A percentile compares a stretch with the other conserved stretches of the same genome.
Conservation (phyloP, 2,888 invertebrate genomes). For the Acanthacorydalis orientalis region DNA sequence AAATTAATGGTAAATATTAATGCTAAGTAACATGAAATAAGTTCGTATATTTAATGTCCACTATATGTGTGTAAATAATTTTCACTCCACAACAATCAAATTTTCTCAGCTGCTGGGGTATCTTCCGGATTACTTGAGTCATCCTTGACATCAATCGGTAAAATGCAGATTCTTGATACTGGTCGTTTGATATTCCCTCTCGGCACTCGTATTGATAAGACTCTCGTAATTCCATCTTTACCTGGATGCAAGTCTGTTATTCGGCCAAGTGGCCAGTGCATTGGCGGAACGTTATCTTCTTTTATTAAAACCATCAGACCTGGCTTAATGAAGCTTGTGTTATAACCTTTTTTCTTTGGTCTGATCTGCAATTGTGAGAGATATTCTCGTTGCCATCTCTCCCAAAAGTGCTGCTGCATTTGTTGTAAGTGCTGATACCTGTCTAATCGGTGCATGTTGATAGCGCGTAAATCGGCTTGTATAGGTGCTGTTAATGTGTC, state of each 20-base stretch:
- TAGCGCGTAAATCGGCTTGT: constrained; percentile 9
- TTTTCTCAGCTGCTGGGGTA: too few relatives aligned
- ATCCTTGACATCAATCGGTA: background rate
- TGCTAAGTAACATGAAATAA: too few relatives aligned
- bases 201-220: too few relatives aligned
- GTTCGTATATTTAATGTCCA: too few relatives aligned
- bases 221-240: background rate
- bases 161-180: background rate
- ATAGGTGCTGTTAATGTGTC: constrained; percentile 11
- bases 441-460: constrained; percentile 10
- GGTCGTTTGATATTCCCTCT: background rate
- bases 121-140: too few relatives aligned
- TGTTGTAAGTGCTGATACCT: constrained; percentile 14
- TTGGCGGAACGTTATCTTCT: background rate
- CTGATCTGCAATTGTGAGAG: constrained; percentile 12
- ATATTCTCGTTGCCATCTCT: constrained; percentile 14
- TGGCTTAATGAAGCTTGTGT: background rate
- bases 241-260: background rate
- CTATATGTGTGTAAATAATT: too few relatives aligned
- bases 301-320: background rate
- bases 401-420: constrained; percentile 14
- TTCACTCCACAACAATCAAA: too few relatives aligned
- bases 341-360: background rate
- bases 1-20: too few relatives aligned
- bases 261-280: background rate